A percentile compares a stretch with the other conserved stretches of the same genome.
Conservation (phyloP, 2,888 invertebrate species). For the Ichneumoninae sp. region DNA sequence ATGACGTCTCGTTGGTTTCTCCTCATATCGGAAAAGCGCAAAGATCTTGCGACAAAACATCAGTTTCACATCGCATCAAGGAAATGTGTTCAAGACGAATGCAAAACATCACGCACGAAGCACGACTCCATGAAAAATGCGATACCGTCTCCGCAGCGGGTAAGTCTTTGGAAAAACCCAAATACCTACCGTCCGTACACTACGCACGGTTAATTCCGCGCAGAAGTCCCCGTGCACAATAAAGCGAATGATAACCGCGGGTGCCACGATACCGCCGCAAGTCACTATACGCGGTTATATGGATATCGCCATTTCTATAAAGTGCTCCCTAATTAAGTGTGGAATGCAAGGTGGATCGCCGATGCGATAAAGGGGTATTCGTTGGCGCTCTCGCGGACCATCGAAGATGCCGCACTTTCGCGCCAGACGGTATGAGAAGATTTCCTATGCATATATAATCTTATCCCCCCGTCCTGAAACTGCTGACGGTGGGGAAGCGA, state of each 20-base stretch:
- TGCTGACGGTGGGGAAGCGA: constrained; percentile 21
- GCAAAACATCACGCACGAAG: not conserved
- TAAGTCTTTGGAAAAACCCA: not conserved
- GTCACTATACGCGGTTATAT: not conserved
- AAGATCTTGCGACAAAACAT: too few relatives aligned
- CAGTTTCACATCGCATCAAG: too few relatives aligned
- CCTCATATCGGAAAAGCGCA: too few relatives aligned
- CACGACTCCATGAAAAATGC: not conserved
- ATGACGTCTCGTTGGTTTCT: too few relatives aligned
- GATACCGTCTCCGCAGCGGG: not conserved
- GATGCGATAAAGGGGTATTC: constrained; percentile 54
- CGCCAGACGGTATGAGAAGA: constrained; percentile 40
- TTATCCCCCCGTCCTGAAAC: constrained; percentile 28
- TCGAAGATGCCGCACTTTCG: constrained; percentile 59
- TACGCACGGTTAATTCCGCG: not conserved
- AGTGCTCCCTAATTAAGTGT: constrained; percentile 65
- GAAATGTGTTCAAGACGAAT: too few relatives aligned
- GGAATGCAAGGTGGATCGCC: constrained; percentile 63
- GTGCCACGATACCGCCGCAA: not conserved
- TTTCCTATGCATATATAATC: constrained; percentile 47
- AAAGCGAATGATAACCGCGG: not conserved
- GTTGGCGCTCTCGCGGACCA: constrained; percentile 34
- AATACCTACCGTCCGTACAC: too few relatives aligned
- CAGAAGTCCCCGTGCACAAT: not conserved
- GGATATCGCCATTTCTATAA: constrained; percentile 48